Base-by-base conservation (phyloP, 2,113 vertebrate species). In the Nematolebias whitei region DNA sequence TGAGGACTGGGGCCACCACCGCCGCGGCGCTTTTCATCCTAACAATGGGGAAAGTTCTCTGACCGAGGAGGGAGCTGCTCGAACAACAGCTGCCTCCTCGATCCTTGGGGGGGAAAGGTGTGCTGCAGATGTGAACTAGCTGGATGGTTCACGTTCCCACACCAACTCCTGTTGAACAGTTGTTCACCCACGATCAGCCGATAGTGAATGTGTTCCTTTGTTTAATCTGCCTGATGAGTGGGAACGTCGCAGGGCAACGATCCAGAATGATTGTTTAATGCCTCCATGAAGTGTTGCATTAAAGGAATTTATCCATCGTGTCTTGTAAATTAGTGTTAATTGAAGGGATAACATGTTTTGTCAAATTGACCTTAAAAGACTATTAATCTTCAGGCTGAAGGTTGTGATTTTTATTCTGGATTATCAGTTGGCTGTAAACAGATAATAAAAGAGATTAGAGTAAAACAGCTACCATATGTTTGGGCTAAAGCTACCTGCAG, bases 21-120 rank as follows among this genome's bases (percentile, higher is more conserved):
- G 74, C 87, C 54, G 84, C 68, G 64, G 78, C 23, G 64, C 83
- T 83, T 90, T 91, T 91, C 84, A 91, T 89, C 79, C 85, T 74
- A 82, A 67, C 80, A 86, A 80, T 76, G 82, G 79, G 77, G 81
- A 90, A 88, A 85, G 81, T 71, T 76, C 78, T 80, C 67, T 40
- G 74, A 79, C 61, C 11, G 57, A 63, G 74, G 58, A 70, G 78
- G 74, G 79, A 76, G 84, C 85, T 7, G 78, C 65, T 64, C 57
- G 67, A 66, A 39, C 60, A 82, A 84, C 88, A 89, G 85, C 87
- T 88, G 87, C 75, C 73, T 76, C 49, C 71, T 78, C 55, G 22
- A 65, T 58, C 73, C 64, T n/a, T 47, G 72, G 74, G 79, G 32
- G 74, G 76, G 78, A 85, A 83, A 78, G 70, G 78, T 67, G 45